Conservation (phyloP, 2,113 vertebrate species). For the Piaya cayana region DNA sequence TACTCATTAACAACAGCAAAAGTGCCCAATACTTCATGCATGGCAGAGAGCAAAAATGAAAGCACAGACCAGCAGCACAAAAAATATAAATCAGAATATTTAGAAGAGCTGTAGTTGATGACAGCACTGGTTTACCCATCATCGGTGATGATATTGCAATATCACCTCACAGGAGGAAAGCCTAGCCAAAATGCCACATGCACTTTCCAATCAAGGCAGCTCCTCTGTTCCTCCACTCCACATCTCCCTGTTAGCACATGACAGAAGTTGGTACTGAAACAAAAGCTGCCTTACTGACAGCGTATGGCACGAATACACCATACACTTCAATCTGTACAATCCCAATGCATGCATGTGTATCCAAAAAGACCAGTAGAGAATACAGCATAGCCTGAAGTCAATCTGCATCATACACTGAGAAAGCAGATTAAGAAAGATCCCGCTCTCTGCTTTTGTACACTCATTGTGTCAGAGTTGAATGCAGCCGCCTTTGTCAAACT, state of each 20-base stretch:
- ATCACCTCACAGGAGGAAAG: not conserved
- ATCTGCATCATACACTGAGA: not conserved
- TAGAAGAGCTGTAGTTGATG: not conserved
- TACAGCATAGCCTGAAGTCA: not conserved
- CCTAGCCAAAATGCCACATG: not conserved
- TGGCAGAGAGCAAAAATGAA: not conserved
- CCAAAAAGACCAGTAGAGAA: not conserved
- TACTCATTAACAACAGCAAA: not conserved
- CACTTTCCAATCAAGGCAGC: not conserved
- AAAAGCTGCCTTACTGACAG: not conserved
- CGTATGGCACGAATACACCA: not conserved
- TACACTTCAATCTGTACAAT: not conserved
- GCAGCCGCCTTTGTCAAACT: not conserved
- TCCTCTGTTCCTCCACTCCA: not conserved
- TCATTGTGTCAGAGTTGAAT: not conserved
- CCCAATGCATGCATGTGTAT: fast-evolving
- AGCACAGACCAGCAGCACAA: not conserved
- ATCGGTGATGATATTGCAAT: not conserved
- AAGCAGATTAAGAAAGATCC: not conserved
- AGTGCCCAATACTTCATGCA: not conserved
- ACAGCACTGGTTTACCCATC: not conserved
- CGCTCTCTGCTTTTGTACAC: not conserved
- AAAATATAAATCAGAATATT: not conserved
- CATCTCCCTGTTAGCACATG: not conserved
- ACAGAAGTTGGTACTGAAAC: not conserved